Percentiles rank a stretch among this genome's conserved stretches.
phyloP scores from a whole-genome alignment of 2,113 vertebrate genomes.

The Carettochelys insculpta region DNA sequence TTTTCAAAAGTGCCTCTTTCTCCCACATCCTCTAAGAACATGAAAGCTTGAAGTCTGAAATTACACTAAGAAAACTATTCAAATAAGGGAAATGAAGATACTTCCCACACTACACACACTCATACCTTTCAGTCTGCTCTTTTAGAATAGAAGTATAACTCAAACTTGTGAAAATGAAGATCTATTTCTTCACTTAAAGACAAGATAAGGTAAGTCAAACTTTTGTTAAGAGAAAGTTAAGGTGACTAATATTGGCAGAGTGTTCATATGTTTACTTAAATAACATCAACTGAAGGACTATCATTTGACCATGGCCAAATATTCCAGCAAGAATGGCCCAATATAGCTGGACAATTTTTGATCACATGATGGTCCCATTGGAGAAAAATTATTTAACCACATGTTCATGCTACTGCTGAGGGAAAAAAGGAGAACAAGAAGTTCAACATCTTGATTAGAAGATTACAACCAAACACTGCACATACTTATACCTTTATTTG shows the following conservation, averaged over 20 bases:
- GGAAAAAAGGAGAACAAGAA: background rate
- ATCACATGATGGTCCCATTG: background rate
- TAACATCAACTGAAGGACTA: background rate
- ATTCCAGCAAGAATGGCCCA: background rate
- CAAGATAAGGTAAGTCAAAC: background rate
- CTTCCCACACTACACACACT: background rate
- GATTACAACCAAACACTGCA: background rate
- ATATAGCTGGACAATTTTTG: background rate
- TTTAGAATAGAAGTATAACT: background rate
- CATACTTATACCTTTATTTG: background rate
- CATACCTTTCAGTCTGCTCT: background rate
- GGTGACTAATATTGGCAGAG: background rate
- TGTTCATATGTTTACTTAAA: background rate
- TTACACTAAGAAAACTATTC: background rate
- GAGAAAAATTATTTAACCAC: background rate
- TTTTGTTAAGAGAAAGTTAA: background rate
- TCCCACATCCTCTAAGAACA: background rate
- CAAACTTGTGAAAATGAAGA: background rate
- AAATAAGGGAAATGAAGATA: background rate
- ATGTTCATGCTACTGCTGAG: background rate
- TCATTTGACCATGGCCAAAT: background rate
- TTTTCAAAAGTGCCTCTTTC: background rate
- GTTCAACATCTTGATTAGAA: background rate
- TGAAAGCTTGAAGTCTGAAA: slow-evolving; percentile 1
- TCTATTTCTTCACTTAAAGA: background rate